Evolutionary conservation across 1,140 invertebrate genomes (phyloP).

Genomic region (Cotesia chilonis): DNA sequence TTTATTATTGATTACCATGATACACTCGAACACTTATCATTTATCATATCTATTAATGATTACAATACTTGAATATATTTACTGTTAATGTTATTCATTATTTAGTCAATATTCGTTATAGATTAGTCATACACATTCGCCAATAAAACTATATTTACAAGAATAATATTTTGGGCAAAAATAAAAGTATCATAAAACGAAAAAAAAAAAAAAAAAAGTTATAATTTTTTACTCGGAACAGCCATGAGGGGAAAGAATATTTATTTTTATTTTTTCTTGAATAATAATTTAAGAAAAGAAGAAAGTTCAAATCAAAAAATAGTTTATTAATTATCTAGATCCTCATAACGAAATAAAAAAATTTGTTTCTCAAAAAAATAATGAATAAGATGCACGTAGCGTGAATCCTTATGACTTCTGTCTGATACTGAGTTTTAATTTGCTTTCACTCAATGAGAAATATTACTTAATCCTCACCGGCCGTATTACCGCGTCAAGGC

Average conservation of each 20-base stretch:
- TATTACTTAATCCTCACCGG: constrained; percentile 66
- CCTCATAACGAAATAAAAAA: constrained; percentile 1
- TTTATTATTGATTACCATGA: constrained; percentile 31
- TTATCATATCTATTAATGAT: neutral
- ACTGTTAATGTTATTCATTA: constrained; percentile 13
- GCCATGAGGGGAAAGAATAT: constrained; percentile 61
- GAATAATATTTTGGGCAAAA: constrained; percentile 23
- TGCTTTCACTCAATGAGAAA: constrained; percentile 44
- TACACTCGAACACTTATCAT: constrained; percentile 21
- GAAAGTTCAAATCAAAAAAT: constrained; percentile 33
- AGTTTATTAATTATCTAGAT: constrained; percentile 31
- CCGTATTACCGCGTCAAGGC: constrained; percentile 46
- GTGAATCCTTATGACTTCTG: constrained; percentile 20
- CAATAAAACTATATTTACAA: constrained; percentile 37
- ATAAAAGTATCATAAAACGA: constrained; percentile 16
- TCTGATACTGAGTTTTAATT: constrained; percentile 2
- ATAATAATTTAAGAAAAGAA: constrained; percentile 19
- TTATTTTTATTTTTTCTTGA: constrained; percentile 55
- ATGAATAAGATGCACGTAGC: constrained; percentile 18
- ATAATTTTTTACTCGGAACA: constrained; percentile 39
- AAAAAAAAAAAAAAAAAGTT: constrained; percentile 31
- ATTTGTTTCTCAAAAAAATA: constrained; percentile 12
- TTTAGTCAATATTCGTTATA: constrained; percentile 11
- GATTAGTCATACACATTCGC: constrained; percentile 29
- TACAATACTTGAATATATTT: neutral